Evolutionary conservation across 2,797 vertebrate species (phyloP).

Genomic region (Propithecus deckenii): DNA sequence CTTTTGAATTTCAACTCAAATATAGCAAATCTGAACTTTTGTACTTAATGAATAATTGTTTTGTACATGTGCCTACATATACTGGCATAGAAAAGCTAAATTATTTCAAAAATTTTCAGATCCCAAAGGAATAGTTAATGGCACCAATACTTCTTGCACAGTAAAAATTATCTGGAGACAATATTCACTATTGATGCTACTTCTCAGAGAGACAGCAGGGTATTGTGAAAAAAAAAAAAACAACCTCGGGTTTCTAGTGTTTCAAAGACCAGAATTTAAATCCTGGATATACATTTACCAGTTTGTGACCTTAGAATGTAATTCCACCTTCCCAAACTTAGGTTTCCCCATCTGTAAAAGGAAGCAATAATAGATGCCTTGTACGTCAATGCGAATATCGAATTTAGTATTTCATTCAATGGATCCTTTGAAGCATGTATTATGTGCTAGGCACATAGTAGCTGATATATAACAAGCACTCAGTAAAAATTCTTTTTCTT

Average conservation of each 20-base stretch:
- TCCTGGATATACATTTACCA: not conserved
- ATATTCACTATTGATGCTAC: not conserved
- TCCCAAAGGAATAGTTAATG: not conserved
- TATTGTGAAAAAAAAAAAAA: not conserved
- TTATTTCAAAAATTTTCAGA: not conserved
- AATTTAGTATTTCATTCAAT: not conserved
- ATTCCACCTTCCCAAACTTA: not conserved
- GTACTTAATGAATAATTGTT: constrained; percentile 21
- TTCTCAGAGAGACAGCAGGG: not conserved
- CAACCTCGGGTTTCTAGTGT: not conserved
- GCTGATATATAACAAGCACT: not conserved
- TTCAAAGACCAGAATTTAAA: not conserved
- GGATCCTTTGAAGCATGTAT: not conserved
- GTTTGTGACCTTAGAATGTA: not conserved
- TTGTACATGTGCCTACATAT: not conserved
- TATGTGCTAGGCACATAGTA: not conserved
- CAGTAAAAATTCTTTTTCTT: not conserved
- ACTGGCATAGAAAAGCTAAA: not conserved
- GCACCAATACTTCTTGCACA: not conserved
- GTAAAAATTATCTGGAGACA: not conserved
- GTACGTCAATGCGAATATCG: not conserved
- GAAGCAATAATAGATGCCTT: not conserved
- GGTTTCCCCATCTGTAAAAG: not conserved
- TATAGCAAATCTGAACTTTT: constrained; percentile 46
- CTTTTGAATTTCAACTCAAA: constrained; percentile 55